These are phyloP conservation scores for Anarhynchus alexandrinus DNA, from an alignment of 2,113 vertebrate species.

Conservation along the genomic window DNA sequence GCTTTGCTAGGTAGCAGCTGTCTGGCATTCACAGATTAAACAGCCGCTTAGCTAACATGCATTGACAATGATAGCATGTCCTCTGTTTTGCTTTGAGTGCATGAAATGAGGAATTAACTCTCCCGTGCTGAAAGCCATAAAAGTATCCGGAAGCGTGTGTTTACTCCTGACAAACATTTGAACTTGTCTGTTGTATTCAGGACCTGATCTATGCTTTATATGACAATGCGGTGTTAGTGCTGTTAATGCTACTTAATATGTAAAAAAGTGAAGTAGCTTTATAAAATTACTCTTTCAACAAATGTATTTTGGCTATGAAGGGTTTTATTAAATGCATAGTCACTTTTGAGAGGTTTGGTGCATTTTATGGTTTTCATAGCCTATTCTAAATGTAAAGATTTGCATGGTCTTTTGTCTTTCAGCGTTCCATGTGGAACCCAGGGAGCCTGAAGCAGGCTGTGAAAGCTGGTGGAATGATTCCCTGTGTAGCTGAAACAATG, in stretches of 20 bases:
- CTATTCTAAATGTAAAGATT: neutral
- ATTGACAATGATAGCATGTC: neutral
- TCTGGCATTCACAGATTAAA: conserved; percentile 44
- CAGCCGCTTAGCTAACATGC: neutral
- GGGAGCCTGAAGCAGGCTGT: neutral
- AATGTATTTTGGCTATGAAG: neutral
- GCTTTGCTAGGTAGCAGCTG: conserved; percentile 51
- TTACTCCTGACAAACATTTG: neutral
- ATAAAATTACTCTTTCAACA: neutral
- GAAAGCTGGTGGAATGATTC: conserved; percentile 42
- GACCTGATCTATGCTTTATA: neutral
- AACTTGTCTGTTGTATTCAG: neutral
- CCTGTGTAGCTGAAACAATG: neutral
- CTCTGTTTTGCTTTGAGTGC: neutral
- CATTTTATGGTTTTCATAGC: neutral
- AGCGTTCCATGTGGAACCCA: conserved; percentile 35
- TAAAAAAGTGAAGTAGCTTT: neutral
- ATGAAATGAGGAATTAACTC: conserved; percentile 23
- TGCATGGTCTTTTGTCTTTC: conserved; percentile 19
- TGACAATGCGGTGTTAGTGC: neutral
- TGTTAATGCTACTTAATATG: neutral
- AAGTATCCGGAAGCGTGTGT: neutral
- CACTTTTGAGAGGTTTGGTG: neutral
- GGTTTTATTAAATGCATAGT: neutral
- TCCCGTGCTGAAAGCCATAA: neutral